These are phyloP conservation scores for Ophion slaviceki DNA, from an alignment of 2,888 invertebrate species.

Conservation along the genomic window DNA sequence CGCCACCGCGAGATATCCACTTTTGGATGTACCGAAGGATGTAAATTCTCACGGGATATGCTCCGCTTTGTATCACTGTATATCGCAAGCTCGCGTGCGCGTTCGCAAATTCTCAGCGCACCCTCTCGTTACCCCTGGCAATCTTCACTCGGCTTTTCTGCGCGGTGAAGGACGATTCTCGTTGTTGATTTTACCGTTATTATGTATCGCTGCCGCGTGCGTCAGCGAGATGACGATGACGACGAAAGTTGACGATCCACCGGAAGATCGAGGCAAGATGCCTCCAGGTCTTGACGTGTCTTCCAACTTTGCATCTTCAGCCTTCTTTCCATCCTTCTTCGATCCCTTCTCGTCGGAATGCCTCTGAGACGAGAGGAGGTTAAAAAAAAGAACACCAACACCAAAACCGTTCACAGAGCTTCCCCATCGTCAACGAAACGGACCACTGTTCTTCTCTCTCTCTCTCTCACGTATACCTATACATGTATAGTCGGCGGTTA, in stretches of 20 bases:
- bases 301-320: constrained; percentile 33
- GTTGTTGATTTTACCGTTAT: constrained; percentile 51
- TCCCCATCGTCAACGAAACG: not conserved
- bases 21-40: constrained; percentile 2
- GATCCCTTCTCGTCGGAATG: constrained; percentile 6
- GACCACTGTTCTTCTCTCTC: not conserved
- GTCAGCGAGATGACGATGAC: constrained; percentile 50
- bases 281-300: constrained; percentile 29
- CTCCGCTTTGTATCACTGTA: constrained; percentile 17
- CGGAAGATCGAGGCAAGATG: constrained; percentile 29
- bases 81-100: constrained; percentile 47
- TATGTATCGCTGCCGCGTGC: constrained; percentile 16
- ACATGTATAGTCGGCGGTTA: constrained; percentile 68
- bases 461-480: not conserved
- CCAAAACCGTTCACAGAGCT: too few relatives aligned
- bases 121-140: constrained; percentile 53
- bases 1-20: constrained; percentile 37
- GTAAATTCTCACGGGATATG: constrained; percentile 21
- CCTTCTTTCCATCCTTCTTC: constrained; percentile 4
- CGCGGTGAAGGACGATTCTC: constrained; percentile 1
- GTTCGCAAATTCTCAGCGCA: constrained; percentile 38
- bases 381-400: constrained; percentile 5
- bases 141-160: constrained; percentile 19
- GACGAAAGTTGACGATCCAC: constrained; percentile 54
- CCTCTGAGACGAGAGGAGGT: constrained; percentile 25